These are phyloP conservation scores for Nannoperca obscura DNA, from an alignment of 2,797 vertebrate species.

Conservation along the genomic window DNA sequence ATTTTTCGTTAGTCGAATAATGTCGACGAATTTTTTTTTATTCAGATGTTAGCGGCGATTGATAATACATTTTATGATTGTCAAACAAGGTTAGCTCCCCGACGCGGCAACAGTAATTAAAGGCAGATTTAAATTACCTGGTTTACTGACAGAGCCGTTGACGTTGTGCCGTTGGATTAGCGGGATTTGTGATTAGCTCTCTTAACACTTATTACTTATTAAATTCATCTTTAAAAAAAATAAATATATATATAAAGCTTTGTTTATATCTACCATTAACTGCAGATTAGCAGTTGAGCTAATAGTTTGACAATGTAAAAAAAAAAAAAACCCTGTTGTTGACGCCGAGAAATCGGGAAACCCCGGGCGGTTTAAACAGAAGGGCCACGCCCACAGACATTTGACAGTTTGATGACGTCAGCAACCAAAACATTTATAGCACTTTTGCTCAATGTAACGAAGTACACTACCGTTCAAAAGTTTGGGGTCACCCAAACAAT, in stretches of 20 bases:
- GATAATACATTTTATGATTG: not conserved
- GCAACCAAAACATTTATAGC: not conserved
- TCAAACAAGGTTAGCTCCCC: not conserved
- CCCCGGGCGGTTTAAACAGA: too few relatives aligned
- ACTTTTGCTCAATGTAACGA: too few relatives aligned
- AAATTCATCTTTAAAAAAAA: too few relatives aligned
- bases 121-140: not conserved
- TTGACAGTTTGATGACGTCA: not conserved
- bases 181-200: not conserved
- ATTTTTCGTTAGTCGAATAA: not conserved
- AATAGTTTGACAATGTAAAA: not conserved
- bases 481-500: too few relatives aligned
- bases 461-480: too few relatives aligned
- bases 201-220: not conserved
- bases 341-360: not conserved
- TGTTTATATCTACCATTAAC: not conserved
- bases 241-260: too few relatives aligned
- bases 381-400: too few relatives aligned
- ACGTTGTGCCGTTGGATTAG: not conserved
- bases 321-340: not conserved
- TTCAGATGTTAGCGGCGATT: not conserved
- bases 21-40: not conserved
- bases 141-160: not conserved
- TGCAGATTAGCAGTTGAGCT: not conserved
- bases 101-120: not conserved